Evolutionary conservation across 2,888 invertebrate genomes (phyloP), one percentile per base, ranked within the genome.

Genomic region (Drepana falcataria): DNA sequence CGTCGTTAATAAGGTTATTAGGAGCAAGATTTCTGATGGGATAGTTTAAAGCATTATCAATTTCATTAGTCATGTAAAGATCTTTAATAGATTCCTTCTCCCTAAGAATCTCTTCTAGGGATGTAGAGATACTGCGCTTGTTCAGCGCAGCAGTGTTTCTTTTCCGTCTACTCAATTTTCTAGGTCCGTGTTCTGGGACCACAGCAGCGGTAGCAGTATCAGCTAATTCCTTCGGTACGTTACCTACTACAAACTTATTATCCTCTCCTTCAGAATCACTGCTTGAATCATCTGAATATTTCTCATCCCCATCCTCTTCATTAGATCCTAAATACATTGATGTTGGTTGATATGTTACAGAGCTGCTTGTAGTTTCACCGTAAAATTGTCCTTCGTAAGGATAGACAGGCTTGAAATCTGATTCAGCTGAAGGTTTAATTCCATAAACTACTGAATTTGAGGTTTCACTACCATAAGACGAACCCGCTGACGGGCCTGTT

Each of bases 161-260:
- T 58, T 81, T 76, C 48, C 61, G 80, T 55, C 73, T 81, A 53
- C 85, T 81, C 21, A 91, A 62, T 56, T 88, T 91, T 67, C 94
- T 83, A 0, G 94, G 94, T 1, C 94, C 94, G 74, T 94, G 94
- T 78, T 94, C 94, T 0, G 94, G 94, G 3, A 94, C 93, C 3
- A 92, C 90, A 3, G 91, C 93, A 0, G 93, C 92, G 1, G 93
- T 93, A 2, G 84, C 91, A 40, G 91, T 83, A 56, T 92, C 91
- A 48, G 79, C 73, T 49, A 92, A 68, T 58, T 93, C 93, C 71
- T 94, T 93, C 0, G 94, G 93, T 1, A 94, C 86, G 66, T 92
- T 94, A 0, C 94, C 94, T 2, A 94, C 94, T 0, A 94, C 94
- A 75, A 94, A 94, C 72, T 94, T 93, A 52, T 83, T 88, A 47